Evolutionary conservation across 35 echinoderm and acorn worm genomes (phyloP).

Genomic region (Ptychodera flava): DNA sequence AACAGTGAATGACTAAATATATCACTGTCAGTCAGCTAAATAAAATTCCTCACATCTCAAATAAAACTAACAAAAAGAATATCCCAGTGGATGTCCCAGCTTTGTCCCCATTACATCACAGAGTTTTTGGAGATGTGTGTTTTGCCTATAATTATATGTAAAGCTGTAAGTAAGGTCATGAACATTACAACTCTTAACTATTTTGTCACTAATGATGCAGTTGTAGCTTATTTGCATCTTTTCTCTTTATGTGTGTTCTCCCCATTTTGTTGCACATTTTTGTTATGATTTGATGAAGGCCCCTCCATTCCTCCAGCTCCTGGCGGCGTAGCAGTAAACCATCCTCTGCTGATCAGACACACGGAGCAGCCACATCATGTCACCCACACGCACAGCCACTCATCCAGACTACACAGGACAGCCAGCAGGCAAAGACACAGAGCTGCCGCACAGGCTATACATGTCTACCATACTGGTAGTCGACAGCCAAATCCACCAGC

Average conservation of each 20-base stretch:
- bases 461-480: constrained; percentile 73
- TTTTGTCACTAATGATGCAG: no score
- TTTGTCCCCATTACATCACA: no score
- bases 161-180: no score
- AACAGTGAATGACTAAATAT: no score
- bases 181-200: no score
- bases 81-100: no score
- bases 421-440: constrained; percentile 51
- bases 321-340: constrained; percentile 49
- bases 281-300: constrained; percentile 22
- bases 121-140: no score
- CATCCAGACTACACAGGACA: constrained; percentile 41
- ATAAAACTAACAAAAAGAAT: no score
- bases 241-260: neutral
- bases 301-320: constrained; percentile 48
- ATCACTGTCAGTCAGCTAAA: no score
- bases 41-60: no score
- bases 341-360: constrained; percentile 77
- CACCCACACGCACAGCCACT: constrained; percentile 52
- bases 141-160: no score
- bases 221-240: no score
- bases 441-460: constrained; percentile 77
- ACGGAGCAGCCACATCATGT: constrained; percentile 57
- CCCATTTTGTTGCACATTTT: neutral
- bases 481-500: constrained; percentile 63